These are phyloP conservation scores for Phortica magna DNA, from an alignment of 2,888 invertebrate species.

Conservation along the genomic window DNA sequence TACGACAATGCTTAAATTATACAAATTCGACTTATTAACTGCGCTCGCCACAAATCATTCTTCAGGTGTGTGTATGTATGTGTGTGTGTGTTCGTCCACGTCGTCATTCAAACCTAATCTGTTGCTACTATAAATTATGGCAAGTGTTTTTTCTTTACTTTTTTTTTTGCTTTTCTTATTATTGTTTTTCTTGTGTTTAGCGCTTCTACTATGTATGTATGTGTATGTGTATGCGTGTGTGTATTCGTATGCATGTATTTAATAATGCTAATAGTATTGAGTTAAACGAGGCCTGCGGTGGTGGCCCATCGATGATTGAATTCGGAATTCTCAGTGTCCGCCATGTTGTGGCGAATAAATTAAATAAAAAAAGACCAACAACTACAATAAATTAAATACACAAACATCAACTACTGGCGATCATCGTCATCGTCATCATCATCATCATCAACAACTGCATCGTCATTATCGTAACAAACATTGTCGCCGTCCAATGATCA, in stretches of 20 bases:
- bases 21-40: slow-evolving; percentile 32
- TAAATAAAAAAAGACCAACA: slow-evolving; percentile 69
- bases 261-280: slow-evolving; percentile 54
- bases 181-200: slow-evolving; percentile 3
- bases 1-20: slow-evolving; percentile 21
- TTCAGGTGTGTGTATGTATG: not conserved
- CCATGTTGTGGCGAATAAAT: slow-evolving; percentile 50
- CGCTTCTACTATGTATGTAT: too few relatives aligned
- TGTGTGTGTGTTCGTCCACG: not conserved
- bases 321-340: not conserved
- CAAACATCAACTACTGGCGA: slow-evolving; percentile 57
- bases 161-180: slow-evolving; percentile 33
- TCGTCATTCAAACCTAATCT: not conserved
- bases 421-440: slow-evolving; percentile 20
- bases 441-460: slow-evolving; percentile 3
- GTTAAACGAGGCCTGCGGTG: slow-evolving; percentile 35
- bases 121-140: slow-evolving; percentile 52
- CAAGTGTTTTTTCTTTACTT: slow-evolving; percentile 54
- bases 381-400: slow-evolving; percentile 70
- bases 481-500: not conserved
- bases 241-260: slow-evolving; percentile 24
- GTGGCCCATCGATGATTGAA: not conserved
- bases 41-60: not conserved
- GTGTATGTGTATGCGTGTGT: not conserved
- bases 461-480: not conserved